Evolutionary conservation across 1,140 invertebrate genomes (phyloP), one percentile per base, ranked within the genome.

Genomic region (Goniozus legneri): DNA sequence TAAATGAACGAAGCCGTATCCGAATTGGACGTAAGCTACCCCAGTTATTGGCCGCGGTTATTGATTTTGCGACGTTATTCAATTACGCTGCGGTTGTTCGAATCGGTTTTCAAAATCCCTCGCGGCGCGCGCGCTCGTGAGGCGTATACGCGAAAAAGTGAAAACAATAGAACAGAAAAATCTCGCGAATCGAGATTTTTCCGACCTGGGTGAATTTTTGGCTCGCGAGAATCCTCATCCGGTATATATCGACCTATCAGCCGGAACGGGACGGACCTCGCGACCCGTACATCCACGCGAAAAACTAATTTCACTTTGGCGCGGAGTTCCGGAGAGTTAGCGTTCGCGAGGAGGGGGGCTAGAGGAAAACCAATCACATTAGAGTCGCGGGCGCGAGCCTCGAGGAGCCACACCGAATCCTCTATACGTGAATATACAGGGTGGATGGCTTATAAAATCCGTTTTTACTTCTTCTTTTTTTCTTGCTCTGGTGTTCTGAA

Each of bases 271-370:
- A n/a, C n/a, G n/a, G n/a, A n/a, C n/a, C n/a, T n/a, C n/a, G n/a
- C n/a, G n/a, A n/a, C n/a, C n/a, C n/a, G n/a, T n/a, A n/a, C n/a
- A n/a, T n/a, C n/a, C n/a, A n/a, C 62, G 65, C 62, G 58, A 63
- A 64, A 65, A 68, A 62, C 63, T 68, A 68, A 68, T 68, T 68
- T 62, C 63, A 68, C 65, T 68, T 66, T 54, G 56, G 52, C 52
- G 46, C 35, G 34, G 48, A 46, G 50, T 51, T 50, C 41, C 32
- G 8, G 32, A n/a, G n/a, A n/a, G n/a, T n/a, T n/a, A n/a, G n/a
- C n/a, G n/a, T n/a, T n/a, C n/a, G n/a, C n/a, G n/a, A n/a, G n/a
- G 47, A 48, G 55, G 54, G 59, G 47, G 61, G 60, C 67, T 65
- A 27, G 24, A 10, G 24, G 24, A 6, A 27, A 69, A 67, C 64